Percentiles rank a stretch among this genome's conserved stretches.
Conservation (phyloP, 2,113 vertebrate species). For the Meriones unguiculatus region DNA sequence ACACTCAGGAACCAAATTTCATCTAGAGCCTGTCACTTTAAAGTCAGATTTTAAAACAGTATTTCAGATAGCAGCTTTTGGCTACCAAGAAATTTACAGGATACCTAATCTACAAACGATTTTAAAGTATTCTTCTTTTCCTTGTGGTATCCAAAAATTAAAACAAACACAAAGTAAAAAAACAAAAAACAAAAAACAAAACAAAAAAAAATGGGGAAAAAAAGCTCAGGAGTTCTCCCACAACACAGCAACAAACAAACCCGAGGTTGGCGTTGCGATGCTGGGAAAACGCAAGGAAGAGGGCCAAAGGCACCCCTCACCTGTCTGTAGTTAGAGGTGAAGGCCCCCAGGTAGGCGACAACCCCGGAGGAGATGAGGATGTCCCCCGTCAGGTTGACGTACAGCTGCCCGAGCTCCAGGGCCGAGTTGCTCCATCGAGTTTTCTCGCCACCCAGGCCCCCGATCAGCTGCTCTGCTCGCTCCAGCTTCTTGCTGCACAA, state of each 20-base stretch:
- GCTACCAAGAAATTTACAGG: background rate
- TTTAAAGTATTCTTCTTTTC: background rate
- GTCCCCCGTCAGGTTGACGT: constrained; percentile 92
- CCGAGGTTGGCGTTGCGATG: background rate
- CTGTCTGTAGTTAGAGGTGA: constrained; percentile 93
- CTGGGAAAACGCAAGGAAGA: background rate
- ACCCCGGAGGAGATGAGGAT: constrained; percentile 93
- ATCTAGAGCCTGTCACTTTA: background rate
- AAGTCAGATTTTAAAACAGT: constrained; percentile 22
- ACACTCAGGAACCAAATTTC: background rate
- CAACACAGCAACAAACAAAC: background rate
- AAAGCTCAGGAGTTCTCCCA: background rate
- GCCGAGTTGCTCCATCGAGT: constrained; percentile 91
- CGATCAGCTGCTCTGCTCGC: constrained; percentile 92
- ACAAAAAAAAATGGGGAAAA: background rate
- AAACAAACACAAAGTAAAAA: background rate
- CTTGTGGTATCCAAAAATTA: background rate
- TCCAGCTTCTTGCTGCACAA: constrained; percentile 93
- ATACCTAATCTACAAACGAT: constrained; percentile 1
- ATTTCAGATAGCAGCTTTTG: background rate
- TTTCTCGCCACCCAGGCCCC: constrained; percentile 94
- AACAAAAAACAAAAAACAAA: background rate
- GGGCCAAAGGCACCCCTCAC: constrained; percentile 72
- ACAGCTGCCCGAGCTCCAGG: constrained; percentile 88
- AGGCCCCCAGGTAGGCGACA: constrained; percentile 93